These are phyloP conservation scores for Coendou prehensilis DNA, from an alignment of 2,797 vertebrate genomes.

Conservation along the genomic window DNA sequence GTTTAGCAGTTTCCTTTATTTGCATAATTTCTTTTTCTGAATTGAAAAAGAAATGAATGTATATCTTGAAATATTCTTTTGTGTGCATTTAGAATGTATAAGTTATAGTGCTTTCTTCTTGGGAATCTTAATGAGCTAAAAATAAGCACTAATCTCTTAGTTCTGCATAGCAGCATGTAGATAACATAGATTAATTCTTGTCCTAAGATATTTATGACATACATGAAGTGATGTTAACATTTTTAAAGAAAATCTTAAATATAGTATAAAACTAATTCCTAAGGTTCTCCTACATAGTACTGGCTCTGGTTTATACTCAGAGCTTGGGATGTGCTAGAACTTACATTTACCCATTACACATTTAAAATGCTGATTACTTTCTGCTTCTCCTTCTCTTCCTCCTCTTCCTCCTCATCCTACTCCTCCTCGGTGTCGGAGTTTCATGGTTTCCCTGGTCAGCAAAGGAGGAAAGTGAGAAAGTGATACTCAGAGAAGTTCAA, in stretches of 20 bases:
- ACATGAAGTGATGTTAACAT: not conserved
- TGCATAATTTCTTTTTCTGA: constrained; percentile 61
- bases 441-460: not conserved
- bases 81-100: not conserved
- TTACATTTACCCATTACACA: not conserved
- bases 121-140: constrained; percentile 9
- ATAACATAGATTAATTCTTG: not conserved
- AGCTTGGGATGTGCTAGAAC: not conserved
- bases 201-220: constrained; percentile 13
- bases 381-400: not conserved
- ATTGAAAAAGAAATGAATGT: constrained; percentile 29
- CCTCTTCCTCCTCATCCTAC: not conserved
- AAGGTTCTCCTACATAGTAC: not conserved
- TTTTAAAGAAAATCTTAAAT: constrained; percentile 36
- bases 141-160: not conserved
- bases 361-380: not conserved
- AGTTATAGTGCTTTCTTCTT: not conserved
- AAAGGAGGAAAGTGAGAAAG: not conserved
- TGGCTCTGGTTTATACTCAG: not conserved
- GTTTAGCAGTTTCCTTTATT: not conserved
- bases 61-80: constrained; percentile 27
- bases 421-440: not conserved
- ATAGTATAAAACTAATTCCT: not conserved
- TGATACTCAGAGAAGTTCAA: not conserved
- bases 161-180: not conserved